These are phyloP conservation scores for Prunella fulvescens DNA, from an alignment of 2,113 vertebrate genomes.

Conservation along the genomic window DNA sequence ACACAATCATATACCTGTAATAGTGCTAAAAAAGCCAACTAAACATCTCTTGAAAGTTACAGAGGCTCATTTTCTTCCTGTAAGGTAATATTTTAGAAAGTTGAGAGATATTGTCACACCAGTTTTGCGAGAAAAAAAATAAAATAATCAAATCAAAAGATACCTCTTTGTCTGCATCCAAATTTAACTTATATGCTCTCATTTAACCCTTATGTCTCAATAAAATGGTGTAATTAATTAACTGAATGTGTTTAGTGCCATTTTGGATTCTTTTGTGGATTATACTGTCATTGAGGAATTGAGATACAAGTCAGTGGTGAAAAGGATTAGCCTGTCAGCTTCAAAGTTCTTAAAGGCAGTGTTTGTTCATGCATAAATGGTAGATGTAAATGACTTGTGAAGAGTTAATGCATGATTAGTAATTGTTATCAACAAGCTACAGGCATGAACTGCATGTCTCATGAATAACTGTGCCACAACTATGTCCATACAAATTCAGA, in stretches of 20 bases:
- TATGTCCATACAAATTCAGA: background rate
- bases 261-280: background rate
- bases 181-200: background rate
- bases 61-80: background rate
- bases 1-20: background rate
- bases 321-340: slow-evolving; percentile 9
- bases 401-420: slow-evolving; percentile 21
- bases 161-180: background rate
- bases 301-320: background rate
- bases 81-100: background rate
- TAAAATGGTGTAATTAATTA: background rate
- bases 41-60: background rate
- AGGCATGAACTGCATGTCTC: background rate
- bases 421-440: slow-evolving; percentile 21
- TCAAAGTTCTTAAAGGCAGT: background rate
- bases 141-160: background rate
- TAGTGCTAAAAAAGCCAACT: background rate
- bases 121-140: background rate
- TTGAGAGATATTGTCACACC: background rate
- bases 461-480: background rate
- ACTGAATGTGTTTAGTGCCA: background rate
- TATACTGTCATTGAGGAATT: background rate
- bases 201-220: background rate
- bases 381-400: slow-evolving; percentile 12
- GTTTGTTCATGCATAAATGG: slow-evolving; percentile 10